Percentiles rank a stretch among this genome's conserved stretches.
These are phyloP conservation scores for Asarcornis scutulata DNA, from an alignment of 2,113 vertebrate genomes.

Conservation along the genomic window DNA sequence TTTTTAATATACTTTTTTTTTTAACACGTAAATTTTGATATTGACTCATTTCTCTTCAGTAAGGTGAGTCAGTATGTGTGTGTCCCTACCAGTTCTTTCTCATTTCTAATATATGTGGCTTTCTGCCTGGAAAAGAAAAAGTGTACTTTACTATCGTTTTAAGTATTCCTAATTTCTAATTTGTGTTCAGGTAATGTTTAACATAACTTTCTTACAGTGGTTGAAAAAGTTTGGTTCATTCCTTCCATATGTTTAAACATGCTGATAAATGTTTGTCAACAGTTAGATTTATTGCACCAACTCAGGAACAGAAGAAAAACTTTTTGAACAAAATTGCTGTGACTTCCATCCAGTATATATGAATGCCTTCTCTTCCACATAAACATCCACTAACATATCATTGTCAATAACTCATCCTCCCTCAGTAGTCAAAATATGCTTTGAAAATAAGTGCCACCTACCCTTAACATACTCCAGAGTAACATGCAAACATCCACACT, in stretches of 20 bases:
- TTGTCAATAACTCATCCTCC: conserved; percentile 10
- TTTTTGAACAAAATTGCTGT: conserved; percentile 9
- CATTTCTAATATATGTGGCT: not conserved
- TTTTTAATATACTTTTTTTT: not conserved
- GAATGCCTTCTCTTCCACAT: not conserved
- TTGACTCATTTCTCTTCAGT: not conserved
- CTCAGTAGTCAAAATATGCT: conserved; percentile 48
- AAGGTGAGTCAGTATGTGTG: not conserved
- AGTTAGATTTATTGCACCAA: not conserved
- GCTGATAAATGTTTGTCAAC: conserved; percentile 6
- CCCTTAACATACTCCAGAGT: conserved; percentile 10
- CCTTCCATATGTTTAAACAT: not conserved
- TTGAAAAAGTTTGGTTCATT: not conserved
- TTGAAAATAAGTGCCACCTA: conserved; percentile 57
- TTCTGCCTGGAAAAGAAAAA: not conserved
- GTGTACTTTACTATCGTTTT: not conserved
- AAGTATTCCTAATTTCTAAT: not conserved
- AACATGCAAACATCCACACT: conserved; percentile 23
- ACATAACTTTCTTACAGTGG: not conserved
- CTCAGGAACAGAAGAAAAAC: conserved; percentile 22
- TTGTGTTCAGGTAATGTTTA: not conserved
- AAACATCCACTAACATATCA: conserved; percentile 29
- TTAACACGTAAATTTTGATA: not conserved
- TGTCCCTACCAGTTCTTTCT: not conserved
- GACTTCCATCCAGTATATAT: not conserved